Conservation (phyloP, 1,140 invertebrate species). For the Drosophila chauvacae region DNA sequence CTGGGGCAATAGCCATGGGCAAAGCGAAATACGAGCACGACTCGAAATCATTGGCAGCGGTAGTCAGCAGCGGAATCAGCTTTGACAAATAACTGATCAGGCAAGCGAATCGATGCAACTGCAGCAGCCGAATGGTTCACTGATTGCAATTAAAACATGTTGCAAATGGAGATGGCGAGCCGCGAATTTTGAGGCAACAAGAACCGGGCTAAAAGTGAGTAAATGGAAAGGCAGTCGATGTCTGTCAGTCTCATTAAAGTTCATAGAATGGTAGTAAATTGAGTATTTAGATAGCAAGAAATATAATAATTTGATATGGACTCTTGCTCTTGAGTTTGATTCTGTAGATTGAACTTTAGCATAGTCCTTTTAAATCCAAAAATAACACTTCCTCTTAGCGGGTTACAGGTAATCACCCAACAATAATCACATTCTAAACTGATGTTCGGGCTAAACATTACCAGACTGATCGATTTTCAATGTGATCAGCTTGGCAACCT, state of each 20-base stretch:
- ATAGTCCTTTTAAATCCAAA: not conserved
- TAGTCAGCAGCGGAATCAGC: slow-evolving; percentile 15
- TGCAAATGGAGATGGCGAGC: slow-evolving; percentile 3
- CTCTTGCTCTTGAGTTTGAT: too few species aligned
- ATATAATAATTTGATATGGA: not conserved
- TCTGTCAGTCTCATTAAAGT: not conserved
- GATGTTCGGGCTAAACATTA: not conserved
- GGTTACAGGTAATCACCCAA: not conserved
- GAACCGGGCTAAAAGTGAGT: not conserved
- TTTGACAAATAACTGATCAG: slow-evolving; percentile 57
- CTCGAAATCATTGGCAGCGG: slow-evolving; percentile 21
- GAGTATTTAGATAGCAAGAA: too few species aligned
- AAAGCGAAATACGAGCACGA: slow-evolving; percentile 12
- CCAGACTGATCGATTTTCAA: slow-evolving; percentile 22
- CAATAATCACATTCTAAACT: slow-evolving; percentile 10
- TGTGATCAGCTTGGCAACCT: slow-evolving; percentile 32
- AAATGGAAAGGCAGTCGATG: not conserved
- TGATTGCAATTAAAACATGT: slow-evolving; percentile 43
- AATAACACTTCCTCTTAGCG: not conserved
- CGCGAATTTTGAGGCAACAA: not conserved
- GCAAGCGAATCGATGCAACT: slow-evolving; percentile 40
- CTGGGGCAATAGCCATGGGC: slow-evolving; percentile 47
- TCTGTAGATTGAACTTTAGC: not conserved
- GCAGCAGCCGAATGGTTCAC: slow-evolving; percentile 18
- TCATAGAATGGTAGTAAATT: too few species aligned